Evolutionary conservation across 2,797 vertebrate species (phyloP).

Genomic region (Thamnophis elegans): DNA sequence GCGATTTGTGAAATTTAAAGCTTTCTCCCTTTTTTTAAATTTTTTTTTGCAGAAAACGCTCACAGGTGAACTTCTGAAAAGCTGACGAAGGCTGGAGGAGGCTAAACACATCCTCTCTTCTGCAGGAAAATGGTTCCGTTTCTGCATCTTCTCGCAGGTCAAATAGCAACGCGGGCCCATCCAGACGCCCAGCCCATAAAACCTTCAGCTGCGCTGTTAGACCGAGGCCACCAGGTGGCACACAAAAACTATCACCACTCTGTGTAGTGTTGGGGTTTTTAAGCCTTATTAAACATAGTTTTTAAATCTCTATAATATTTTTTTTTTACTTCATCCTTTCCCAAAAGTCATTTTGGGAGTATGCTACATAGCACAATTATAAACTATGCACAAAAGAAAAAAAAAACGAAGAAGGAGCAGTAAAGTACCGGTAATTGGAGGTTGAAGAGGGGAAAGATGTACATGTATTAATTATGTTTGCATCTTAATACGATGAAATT

Average conservation of each 20-base stretch:
- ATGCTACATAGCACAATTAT: background rate
- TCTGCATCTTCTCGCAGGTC: background rate
- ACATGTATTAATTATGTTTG: background rate
- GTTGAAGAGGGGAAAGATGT: background rate
- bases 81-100: background rate
- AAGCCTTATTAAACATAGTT: background rate
- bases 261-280: background rate
- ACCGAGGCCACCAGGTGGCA: constrained; percentile 24
- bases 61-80: background rate
- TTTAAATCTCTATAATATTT: background rate
- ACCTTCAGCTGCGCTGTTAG: background rate
- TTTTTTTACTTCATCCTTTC: background rate
- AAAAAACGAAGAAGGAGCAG: background rate
- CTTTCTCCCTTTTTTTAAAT: background rate
- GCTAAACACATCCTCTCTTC: background rate
- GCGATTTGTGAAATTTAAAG: background rate
- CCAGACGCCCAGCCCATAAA: background rate
- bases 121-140: background rate
- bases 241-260: background rate
- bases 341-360: background rate
- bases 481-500: background rate
- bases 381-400: background rate
- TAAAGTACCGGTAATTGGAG: background rate
- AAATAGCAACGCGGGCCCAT: background rate
- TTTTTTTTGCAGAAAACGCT: background rate